Evolutionary conservation across 2,888 invertebrate species (phyloP).

Genomic region (Phytoseiulus persimilis): DNA sequence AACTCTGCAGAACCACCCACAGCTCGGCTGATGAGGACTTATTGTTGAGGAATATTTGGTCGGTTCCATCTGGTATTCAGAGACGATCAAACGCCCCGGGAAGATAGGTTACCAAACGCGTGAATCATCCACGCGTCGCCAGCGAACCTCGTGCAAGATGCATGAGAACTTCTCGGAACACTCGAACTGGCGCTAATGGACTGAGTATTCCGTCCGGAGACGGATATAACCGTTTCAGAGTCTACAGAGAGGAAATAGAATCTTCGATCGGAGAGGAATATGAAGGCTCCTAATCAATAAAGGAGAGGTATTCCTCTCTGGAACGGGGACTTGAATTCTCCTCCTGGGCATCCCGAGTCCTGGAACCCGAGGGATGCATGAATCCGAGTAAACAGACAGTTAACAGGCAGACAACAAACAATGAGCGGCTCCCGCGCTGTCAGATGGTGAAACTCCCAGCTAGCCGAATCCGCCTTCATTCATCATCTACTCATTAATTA

Average conservation of each 20-base stretch:
- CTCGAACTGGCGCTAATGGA: neutral
- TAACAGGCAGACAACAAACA: neutral
- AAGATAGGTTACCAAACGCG: too few species aligned
- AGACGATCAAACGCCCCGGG: too few species aligned
- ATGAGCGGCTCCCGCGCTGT: neutral
- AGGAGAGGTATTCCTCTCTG: neutral
- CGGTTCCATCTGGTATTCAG: neutral
- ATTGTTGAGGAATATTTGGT: neutral
- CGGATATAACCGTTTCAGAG: too few species aligned
- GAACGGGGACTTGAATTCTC: neutral
- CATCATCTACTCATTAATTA: conserved; percentile 5
- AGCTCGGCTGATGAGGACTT: neutral
- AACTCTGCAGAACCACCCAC: too few species aligned
- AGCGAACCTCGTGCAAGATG: neutral
- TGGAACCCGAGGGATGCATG: neutral
- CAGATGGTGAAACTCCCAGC: neutral
- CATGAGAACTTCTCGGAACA: neutral
- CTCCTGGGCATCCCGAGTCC: neutral
- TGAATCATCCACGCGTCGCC: neutral
- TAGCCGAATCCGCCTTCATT: neutral
- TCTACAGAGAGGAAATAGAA: too few species aligned
- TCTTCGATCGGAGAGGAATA: too few species aligned
- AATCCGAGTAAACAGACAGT: neutral
- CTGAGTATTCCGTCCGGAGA: neutral
- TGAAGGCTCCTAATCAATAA: too few species aligned